These are phyloP conservation scores for Ciconia boyciana DNA, from an alignment of 2,113 vertebrate species.

Conservation along the genomic window DNA sequence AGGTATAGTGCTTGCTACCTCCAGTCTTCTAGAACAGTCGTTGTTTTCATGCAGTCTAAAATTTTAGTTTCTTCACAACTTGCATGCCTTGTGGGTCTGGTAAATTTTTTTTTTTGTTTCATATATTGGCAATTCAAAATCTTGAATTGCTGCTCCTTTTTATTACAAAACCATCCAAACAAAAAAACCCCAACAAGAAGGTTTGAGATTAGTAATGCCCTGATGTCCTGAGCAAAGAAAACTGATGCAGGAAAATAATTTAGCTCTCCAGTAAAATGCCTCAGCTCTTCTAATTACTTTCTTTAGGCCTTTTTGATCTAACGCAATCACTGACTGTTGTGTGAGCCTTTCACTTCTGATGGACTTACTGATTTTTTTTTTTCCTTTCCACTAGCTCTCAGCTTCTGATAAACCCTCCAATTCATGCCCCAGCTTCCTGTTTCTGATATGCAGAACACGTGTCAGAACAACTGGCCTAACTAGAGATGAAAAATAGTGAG, in stretches of 20 bases:
- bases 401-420: neutral
- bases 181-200: neutral
- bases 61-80: neutral
- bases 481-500: neutral
- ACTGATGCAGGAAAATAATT: neutral
- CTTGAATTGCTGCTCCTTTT: neutral
- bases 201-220: neutral
- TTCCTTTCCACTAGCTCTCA: neutral
- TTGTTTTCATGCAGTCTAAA: neutral
- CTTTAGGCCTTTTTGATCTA: neutral
- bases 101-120: neutral
- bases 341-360: neutral
- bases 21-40: neutral
- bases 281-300: neutral
- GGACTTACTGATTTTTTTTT: neutral
- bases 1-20: neutral
- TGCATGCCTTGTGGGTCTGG: neutral
- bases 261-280: neutral
- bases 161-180: neutral
- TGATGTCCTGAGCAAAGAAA: neutral
- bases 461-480: neutral
- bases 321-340: neutral
- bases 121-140: neutral
- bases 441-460: neutral
- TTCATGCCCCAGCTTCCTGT: conserved; percentile 8